Evolutionary conservation across 2,113 vertebrate species (phyloP).

Genomic region (Pungitius pungitius): DNA sequence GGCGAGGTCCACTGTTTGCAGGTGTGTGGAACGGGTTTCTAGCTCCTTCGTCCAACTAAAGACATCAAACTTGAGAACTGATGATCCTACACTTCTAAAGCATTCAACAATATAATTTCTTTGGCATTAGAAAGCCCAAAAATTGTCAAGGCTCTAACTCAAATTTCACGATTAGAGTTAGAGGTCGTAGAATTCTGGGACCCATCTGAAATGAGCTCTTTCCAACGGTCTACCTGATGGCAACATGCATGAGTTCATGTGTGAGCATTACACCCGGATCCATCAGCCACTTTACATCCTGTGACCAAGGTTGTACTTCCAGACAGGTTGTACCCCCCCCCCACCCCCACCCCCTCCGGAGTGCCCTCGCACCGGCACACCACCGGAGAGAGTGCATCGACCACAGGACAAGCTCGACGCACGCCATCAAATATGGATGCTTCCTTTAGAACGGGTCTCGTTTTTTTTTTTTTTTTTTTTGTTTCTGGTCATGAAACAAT

Average conservation of each 20-base stretch:
- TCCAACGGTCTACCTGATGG: neutral
- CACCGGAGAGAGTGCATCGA: slow-evolving; percentile 39
- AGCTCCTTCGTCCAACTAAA: slow-evolving; percentile 13
- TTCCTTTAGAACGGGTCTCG: slow-evolving; percentile 60
- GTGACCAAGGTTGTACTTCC: slow-evolving; percentile 9
- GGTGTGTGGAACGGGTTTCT: slow-evolving; percentile 16
- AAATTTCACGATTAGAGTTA: no score
- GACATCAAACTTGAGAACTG: slow-evolving; percentile 6
- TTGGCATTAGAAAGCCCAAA: neutral
- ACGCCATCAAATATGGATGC: slow-evolving; percentile 78
- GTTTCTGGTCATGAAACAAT: slow-evolving; percentile 55
- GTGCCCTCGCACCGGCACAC: slow-evolving; percentile 20
- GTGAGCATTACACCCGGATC: slow-evolving; percentile 30
- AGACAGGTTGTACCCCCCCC: slow-evolving; percentile 18
- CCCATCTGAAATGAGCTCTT: neutral
- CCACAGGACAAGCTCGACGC: slow-evolving; percentile 48
- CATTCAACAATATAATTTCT: neutral
- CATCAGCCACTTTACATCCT: neutral
- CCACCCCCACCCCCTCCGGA: slow-evolving; percentile 7
- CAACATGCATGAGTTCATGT: neutral
- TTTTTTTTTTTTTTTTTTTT: slow-evolving; percentile 63
- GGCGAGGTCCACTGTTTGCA: slow-evolving; percentile 31
- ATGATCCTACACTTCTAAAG: neutral
- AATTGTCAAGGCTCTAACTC: neutral
- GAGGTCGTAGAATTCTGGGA: neutral